Percentiles rank a stretch among this genome's conserved stretches.
Evolutionary conservation across 2,113 vertebrate species (phyloP).

Genomic region (Ramphastos sulfuratus): DNA sequence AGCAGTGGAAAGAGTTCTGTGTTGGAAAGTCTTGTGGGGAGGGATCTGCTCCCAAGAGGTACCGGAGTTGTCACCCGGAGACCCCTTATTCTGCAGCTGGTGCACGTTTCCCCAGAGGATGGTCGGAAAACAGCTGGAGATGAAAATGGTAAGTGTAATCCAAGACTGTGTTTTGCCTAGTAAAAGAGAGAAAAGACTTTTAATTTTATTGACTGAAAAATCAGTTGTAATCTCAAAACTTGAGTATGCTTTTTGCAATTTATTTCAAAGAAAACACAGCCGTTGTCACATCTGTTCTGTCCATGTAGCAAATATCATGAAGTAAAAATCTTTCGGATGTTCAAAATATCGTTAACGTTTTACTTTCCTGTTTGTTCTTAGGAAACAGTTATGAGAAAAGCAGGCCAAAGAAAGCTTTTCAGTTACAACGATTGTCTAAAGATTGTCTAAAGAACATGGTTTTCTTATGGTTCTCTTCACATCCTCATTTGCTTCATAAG

Average conservation of each 20-base stretch:
- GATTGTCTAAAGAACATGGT: neutral
- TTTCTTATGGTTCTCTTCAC: neutral
- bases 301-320: neutral
- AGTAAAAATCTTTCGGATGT: neutral
- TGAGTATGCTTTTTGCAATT: neutral
- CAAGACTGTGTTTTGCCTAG: neutral
- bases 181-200: neutral
- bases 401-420: neutral
- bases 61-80: constrained; percentile 96
- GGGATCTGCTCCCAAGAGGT: constrained; percentile 93
- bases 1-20: constrained; percentile 99
- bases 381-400: neutral
- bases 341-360: neutral
- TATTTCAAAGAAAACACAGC: neutral
- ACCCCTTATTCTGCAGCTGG: constrained; percentile 95
- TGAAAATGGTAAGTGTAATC: constrained; percentile 87
- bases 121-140: constrained; percentile 87
- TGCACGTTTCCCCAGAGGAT: constrained; percentile 91
- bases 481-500: neutral
- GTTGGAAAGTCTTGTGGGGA: constrained; percentile 94
- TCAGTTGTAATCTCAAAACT: neutral
- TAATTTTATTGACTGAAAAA: neutral
- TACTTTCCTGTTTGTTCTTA: neutral
- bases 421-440: neutral
- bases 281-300: neutral